Percentiles rank a stretch among this genome's conserved stretches.
Evolutionary conservation across 2,888 invertebrate genomes (phyloP).

Genomic region (Hyppa rectilinea): DNA sequence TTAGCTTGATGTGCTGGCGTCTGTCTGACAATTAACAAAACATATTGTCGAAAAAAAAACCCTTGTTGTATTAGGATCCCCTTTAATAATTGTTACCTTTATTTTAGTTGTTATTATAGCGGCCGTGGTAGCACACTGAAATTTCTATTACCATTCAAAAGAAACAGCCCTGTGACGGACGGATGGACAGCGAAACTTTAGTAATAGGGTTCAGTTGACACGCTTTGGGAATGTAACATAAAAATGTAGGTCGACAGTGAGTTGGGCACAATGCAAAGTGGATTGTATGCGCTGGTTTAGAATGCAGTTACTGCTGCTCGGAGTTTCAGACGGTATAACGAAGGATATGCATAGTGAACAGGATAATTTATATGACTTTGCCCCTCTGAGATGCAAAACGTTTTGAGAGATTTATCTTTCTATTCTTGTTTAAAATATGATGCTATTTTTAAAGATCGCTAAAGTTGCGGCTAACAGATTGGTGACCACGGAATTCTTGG

Average conservation of each 20-base stretch:
- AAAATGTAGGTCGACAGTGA: conserved; percentile 48
- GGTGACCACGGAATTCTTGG: conserved; percentile 20
- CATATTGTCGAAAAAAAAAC: no score
- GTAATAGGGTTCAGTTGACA: not conserved
- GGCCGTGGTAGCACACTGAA: not conserved
- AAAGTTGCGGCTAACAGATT: conserved; percentile 20
- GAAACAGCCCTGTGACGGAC: not conserved
- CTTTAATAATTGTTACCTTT: not conserved
- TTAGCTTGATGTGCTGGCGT: no score
- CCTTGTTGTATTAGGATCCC: no score
- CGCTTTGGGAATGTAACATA: not conserved
- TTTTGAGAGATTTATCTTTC: conserved; percentile 23
- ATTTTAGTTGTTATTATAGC: not conserved
- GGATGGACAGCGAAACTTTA: not conserved
- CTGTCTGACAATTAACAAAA: no score
- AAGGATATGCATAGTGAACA: conserved; percentile 39
- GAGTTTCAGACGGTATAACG: conserved; percentile 27
- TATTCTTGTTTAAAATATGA: conserved; percentile 11
- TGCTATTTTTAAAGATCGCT: not conserved
- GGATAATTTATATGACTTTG: conserved; percentile 44
- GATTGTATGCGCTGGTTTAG: conserved; percentile 39
- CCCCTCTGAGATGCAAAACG: conserved; percentile 31
- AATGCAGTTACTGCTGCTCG: conserved; percentile 50
- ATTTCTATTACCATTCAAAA: not conserved
- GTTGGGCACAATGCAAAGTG: conserved; percentile 34